Evolutionary conservation across 2,113 vertebrate genomes (phyloP), one percentile per base, ranked within the genome.

Genomic region (Lamprotornis superbus): DNA sequence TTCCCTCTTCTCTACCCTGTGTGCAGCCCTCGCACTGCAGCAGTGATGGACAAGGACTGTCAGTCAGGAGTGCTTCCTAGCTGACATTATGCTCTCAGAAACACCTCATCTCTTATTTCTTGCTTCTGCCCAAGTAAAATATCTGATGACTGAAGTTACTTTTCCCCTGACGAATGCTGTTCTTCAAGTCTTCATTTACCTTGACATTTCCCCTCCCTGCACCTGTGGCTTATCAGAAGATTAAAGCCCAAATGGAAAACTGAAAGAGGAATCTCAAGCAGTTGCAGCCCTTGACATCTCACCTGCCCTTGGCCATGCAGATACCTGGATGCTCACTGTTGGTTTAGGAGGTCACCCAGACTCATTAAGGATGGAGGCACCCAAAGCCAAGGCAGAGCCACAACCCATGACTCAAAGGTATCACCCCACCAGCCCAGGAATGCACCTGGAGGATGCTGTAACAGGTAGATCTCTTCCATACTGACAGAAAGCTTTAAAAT

Each of bases 391-490:
- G 49, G 61, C 50, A 31, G 13, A 21, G 5, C 55, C 23, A 4
- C 3, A 21, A 19, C 0, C 2, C 31, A 40, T 13, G 31, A 12
- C 13, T 25, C 3, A 30, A 44, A 28, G 19, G 28, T 15, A 11
- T 37, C 46, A 22, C n/a, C 13, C 13, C 12, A 15, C 17, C 11
- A 7, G 50, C 10, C 21, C 73, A 25, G n/a, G 1, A 7, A n/a
- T 2, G 2, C 21, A 23, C 6, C 33, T 10, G n/a, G n/a, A 39
- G 52, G 76, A 76, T 12, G 53, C 71, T 35, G 5, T 9, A 24
- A 39, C 17, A 47, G 40, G 22, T 10, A 42, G 17, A n/a, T 56
- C 42, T 57, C 25, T 52, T 59, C 49, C 7, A 4, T 4, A 28
- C n/a, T 25, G 31, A 60, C 21, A 40, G 21, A 28, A 67, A 47